Conservation (phyloP, 2,888 invertebrate species). For the Mesorhabditis spiculigera region DNA sequence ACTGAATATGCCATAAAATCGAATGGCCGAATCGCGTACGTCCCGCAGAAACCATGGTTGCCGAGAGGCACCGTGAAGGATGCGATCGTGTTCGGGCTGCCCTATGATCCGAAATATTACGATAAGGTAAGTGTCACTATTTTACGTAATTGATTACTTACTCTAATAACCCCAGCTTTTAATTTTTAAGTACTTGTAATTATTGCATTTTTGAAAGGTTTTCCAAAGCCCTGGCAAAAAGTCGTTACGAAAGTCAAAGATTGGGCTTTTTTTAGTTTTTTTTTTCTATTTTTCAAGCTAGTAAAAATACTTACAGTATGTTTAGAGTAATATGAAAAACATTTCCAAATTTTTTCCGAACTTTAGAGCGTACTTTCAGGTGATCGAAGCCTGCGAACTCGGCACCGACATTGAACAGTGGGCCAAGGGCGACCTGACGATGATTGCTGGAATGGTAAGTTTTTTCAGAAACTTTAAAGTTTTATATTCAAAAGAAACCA, state of each 20-base stretch:
- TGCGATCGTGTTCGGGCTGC: background rate
- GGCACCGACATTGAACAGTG: background rate
- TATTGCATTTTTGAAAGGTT: background rate
- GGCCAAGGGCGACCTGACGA: background rate
- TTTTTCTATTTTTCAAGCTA: too few species aligned
- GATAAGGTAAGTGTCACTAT: background rate
- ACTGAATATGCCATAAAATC: background rate
- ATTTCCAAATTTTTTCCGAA: too few species aligned
- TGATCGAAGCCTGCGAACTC: background rate
- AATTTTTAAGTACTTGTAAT: background rate
- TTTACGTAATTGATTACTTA: too few species aligned
- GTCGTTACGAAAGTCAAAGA: too few species aligned
- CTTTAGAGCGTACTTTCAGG: background rate
- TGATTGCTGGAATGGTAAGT: slow-evolving; percentile 4
- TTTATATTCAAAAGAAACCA: too few species aligned
- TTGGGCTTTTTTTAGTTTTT: too few species aligned
- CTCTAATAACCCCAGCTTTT: too few species aligned
- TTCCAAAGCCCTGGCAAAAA: too few species aligned
- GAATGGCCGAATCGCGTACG: slow-evolving; percentile 4
- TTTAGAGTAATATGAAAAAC: too few species aligned
- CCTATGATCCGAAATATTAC: background rate
- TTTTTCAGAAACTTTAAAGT: too few species aligned
- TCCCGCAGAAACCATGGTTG: background rate
- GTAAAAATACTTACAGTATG: too few species aligned
- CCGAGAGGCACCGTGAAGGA: slow-evolving; percentile 2